phyloP scores from a whole-genome alignment of 1,140 invertebrate genomes.

The Pogonus chalceus region DNA sequence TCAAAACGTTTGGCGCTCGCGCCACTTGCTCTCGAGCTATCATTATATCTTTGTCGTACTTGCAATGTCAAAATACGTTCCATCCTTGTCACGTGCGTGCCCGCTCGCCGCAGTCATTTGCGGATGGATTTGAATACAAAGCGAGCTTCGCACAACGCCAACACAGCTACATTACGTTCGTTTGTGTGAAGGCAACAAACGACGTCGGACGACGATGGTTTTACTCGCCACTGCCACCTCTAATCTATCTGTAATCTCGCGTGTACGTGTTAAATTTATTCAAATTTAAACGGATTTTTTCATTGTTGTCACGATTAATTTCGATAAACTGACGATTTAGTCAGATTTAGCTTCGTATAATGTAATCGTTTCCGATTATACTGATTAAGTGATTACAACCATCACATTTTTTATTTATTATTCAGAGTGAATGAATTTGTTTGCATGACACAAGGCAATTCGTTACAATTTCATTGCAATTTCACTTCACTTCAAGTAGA shows the following conservation, averaged over 20 bases:
- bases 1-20: constrained; percentile 11
- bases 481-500: neutral
- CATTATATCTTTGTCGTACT: neutral
- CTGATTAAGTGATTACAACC: neutral
- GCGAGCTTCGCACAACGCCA: neutral
- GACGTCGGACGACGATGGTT: neutral
- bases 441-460: neutral
- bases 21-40: neutral
- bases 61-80: neutral
- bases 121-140: constrained; percentile 1
- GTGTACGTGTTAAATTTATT: neutral
- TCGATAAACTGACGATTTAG: neutral
- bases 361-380: neutral
- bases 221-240: neutral
- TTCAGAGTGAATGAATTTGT: neutral
- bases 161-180: no score
- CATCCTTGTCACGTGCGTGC: neutral
- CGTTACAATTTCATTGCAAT: neutral
- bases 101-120: neutral
- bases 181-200: neutral
- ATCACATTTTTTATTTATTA: neutral
- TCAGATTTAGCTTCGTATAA: neutral
- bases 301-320: neutral
- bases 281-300: neutral
- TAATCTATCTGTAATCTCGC: neutral